Conservation (phyloP, 2,888 invertebrate genomes). For the Trissolcus japonicus region DNA sequence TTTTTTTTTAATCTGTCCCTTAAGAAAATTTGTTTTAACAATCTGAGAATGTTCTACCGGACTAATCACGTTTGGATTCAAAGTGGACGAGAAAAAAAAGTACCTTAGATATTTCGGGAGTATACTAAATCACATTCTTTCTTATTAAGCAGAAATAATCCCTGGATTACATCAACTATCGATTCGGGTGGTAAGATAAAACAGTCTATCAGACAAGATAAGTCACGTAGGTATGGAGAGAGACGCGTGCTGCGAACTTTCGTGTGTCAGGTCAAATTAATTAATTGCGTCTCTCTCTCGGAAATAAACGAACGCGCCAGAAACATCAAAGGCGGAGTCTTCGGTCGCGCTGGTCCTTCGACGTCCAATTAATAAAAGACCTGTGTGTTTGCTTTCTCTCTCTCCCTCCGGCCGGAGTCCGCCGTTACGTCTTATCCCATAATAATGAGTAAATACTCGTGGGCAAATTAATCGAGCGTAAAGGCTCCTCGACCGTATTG, state of each 20-base stretch:
- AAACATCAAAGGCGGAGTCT: slow-evolving; percentile 72
- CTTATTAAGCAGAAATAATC: slow-evolving; percentile 23
- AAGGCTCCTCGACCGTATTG: slow-evolving; percentile 44
- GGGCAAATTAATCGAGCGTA: slow-evolving; percentile 56
- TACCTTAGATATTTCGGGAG: no score
- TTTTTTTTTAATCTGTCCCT: no score
- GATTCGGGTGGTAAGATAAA: slow-evolving; percentile 23
- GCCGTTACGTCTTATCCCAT: slow-evolving; percentile 69
- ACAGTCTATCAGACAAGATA: slow-evolving; percentile 31
- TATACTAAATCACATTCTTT: neutral
- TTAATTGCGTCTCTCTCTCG: slow-evolving; percentile 69
- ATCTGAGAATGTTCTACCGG: no score
- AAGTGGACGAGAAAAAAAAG: no score
- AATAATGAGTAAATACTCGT: slow-evolving; percentile 69
- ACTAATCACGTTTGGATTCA: neutral
- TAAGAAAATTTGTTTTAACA: no score
- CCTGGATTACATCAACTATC: slow-evolving; percentile 33
- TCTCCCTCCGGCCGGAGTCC: slow-evolving; percentile 37
- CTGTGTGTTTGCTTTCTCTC: slow-evolving; percentile 66
- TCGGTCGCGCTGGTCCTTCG: slow-evolving; percentile 62
- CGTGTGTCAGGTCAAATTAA: slow-evolving; percentile 66
- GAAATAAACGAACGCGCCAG: slow-evolving; percentile 69
- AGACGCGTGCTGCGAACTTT: slow-evolving; percentile 21
- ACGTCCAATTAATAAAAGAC: slow-evolving; percentile 71
- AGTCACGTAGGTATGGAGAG: slow-evolving; percentile 24